Evolutionary conservation across 2,888 invertebrate species (phyloP), one percentile per base, ranked within the genome.

Genomic region (Pilophorus perplexus): DNA sequence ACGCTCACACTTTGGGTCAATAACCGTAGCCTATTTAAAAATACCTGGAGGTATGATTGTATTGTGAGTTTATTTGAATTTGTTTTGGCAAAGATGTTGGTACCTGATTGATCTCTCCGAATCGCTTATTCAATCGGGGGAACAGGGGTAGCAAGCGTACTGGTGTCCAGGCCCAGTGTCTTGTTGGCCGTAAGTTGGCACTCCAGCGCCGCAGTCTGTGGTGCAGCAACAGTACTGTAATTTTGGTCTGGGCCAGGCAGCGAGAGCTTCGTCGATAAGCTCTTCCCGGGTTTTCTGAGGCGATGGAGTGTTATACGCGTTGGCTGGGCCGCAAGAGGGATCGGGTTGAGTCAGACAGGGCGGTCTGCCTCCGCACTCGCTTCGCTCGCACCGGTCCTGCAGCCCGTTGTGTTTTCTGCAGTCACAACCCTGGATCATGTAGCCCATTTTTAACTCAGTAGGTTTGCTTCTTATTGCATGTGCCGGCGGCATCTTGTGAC

Each of bases 391-490:
- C n/a, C 48, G 64, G 37, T 69, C 69, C 33, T 69, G 69, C 1
- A 69, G 55, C 3, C 69, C 69, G 64, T 69, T 69, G 59, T 62
- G 65, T 28, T 66, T 62, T 5, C 54, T 25, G 59, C 69, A 69
- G 2, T 66, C 67, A 44, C 69, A 69, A 0, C 69, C 69, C 3
- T 60, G 50, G 8, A 55, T 23, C 10, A 69, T 20, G 52, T 50
- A 54, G 2, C 69, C 67, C 16, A 59, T 67, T 10, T 46, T 46
- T 23, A 69, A 48, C 40, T 69, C 67, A 27, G 52, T 55, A 1
- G 69, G 67, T 10, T 60, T 66, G 25, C 50, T 60, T 27, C 68
- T 60, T 8, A 22, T 33, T 6, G 44, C 42, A 44, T 66, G 66
- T 1, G 1, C 37, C 1, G 66, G 66, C 5, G 27, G 28, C 6